Percentiles rank a stretch among this genome's conserved stretches.
phyloP scores from a whole-genome alignment of 2,113 vertebrate species.

The Trachemys scripta region DNA sequence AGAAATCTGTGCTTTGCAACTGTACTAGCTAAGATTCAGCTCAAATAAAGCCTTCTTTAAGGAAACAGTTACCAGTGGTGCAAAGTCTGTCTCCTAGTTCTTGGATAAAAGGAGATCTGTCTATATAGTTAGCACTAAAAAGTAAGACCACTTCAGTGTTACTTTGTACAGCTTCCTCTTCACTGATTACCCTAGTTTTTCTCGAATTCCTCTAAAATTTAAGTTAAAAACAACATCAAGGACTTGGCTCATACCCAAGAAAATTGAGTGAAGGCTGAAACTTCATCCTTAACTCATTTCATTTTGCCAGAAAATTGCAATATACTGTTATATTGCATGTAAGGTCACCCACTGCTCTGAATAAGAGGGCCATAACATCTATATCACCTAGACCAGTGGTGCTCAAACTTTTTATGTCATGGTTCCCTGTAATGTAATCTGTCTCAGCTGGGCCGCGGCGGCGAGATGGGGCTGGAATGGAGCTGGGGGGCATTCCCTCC shows the following conservation, averaged over 20 bases:
- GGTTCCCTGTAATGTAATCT: too few species aligned
- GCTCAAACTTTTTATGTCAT: too few species aligned
- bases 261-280: background rate
- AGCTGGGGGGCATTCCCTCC: too few species aligned
- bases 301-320: background rate
- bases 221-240: background rate
- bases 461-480: too few species aligned
- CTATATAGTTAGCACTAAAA: background rate
- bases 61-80: background rate
- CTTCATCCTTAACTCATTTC: background rate
- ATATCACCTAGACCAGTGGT: background rate
- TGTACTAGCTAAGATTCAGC: conserved; percentile 6
- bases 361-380: background rate
- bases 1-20: conserved; percentile 5
- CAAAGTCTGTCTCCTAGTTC: background rate
- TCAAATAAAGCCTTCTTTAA: conserved; percentile 31
- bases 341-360: background rate
- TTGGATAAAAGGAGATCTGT: background rate
- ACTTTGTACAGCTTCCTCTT: background rate
- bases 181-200: conserved; percentile 2
- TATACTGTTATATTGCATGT: background rate
- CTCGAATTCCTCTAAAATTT: conserved; percentile 7
- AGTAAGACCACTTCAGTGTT: background rate
- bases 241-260: background rate
- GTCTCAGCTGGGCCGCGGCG: too few species aligned